These are phyloP conservation scores for Sebastiscus tertius DNA, from an alignment of 2,797 vertebrate genomes.

Conservation along the genomic window DNA sequence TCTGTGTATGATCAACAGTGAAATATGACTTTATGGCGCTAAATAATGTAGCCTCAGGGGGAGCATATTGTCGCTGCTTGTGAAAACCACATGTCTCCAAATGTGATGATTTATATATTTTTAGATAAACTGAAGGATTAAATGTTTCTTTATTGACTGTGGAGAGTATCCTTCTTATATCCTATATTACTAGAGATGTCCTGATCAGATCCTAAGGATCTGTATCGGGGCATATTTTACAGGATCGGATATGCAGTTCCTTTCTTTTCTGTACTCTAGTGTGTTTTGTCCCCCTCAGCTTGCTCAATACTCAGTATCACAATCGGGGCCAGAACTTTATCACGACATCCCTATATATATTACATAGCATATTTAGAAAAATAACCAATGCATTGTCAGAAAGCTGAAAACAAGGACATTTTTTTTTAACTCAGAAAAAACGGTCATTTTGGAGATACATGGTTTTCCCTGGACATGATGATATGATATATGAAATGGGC, in stretches of 20 bases:
- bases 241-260: background rate
- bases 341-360: no score
- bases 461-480: no score
- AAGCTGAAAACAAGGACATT: background rate
- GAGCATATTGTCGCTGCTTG: background rate
- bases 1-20: background rate
- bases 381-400: background rate
- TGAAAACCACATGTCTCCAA: background rate
- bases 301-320: background rate
- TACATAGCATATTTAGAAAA: background rate
- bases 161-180: background rate
- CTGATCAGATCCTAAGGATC: background rate
- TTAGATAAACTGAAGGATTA: background rate
- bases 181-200: no score
- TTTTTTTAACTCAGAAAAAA: background rate
- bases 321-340: rapidly evolving
- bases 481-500: background rate
- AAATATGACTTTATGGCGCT: background rate
- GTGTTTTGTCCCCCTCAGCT: background rate
- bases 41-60: background rate
- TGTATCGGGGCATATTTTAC: background rate
- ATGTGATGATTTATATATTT: background rate
- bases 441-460: no score
- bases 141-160: background rate
- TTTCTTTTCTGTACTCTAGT: background rate